Evolutionary conservation across 2,888 invertebrate genomes (phyloP).

Genomic region (Pachycephus smyrnensis): DNA sequence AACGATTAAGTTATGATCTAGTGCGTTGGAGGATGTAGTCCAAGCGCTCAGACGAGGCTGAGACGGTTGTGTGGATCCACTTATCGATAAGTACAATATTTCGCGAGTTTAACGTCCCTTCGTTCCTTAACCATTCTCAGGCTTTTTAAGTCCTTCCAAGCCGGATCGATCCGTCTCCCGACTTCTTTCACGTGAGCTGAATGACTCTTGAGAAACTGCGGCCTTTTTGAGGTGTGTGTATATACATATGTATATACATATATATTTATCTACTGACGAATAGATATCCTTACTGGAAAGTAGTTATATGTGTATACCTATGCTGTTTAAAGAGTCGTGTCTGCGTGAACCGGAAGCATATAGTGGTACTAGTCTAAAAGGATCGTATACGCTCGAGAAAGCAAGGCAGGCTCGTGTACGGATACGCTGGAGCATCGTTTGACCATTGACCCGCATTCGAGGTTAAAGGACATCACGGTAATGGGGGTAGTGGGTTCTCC

Average conservation of each 20-base stretch:
- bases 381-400: background rate
- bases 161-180: background rate
- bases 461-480: conserved; percentile 3
- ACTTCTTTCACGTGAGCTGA: background rate
- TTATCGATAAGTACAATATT: background rate
- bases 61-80: background rate
- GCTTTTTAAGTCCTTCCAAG: background rate
- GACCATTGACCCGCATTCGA: conserved; percentile 9
- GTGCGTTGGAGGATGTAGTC: too few relatives aligned
- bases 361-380: background rate
- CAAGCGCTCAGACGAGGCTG: background rate
- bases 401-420: background rate
- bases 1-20: background rate
- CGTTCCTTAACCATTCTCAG: background rate
- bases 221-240: background rate
- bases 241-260: background rate
- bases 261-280: background rate
- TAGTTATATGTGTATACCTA: background rate
- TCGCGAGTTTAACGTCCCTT: background rate
- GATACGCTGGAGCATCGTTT: background rate
- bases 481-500: background rate
- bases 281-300: background rate
- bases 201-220: background rate
- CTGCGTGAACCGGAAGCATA: background rate
- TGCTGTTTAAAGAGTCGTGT: background rate